Evolutionary conservation across 1,140 invertebrate species (phyloP).

Genomic region (Sipha flava): DNA sequence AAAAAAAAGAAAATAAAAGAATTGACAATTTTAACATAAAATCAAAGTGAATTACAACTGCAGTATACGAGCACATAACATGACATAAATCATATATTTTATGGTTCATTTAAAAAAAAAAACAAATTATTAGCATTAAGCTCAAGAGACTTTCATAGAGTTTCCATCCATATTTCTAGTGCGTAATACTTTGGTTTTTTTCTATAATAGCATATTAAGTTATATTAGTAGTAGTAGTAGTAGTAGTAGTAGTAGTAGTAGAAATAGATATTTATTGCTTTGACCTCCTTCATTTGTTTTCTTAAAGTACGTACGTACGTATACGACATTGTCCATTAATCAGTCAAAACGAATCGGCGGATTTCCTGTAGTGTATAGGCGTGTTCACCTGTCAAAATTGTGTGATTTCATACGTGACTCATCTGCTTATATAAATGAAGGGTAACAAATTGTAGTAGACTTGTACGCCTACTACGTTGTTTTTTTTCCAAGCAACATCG

Average conservation of each 20-base stretch:
- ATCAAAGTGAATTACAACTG: background rate
- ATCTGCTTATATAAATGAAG: background rate
- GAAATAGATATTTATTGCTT: constrained; percentile 22
- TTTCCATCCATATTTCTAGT: background rate
- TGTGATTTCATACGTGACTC: constrained; percentile 19
- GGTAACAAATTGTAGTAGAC: background rate
- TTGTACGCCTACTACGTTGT: too few relatives aligned
- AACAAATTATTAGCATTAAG: background rate
- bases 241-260: background rate
- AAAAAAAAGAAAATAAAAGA: background rate
- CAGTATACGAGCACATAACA: background rate
- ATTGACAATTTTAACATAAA: constrained; percentile 1
- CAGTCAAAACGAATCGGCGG: constrained; percentile 14
- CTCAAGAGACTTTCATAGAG: background rate
- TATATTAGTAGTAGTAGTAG: too few relatives aligned
- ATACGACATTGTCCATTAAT: constrained; percentile 10
- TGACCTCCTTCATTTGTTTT: constrained; percentile 25
- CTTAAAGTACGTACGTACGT: background rate
- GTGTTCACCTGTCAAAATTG: constrained; percentile 18
- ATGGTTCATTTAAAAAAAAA: background rate
- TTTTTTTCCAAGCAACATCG: too few relatives aligned
- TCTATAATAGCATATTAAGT: background rate
- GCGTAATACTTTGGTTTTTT: background rate
- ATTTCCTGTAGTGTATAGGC: constrained; percentile 20
- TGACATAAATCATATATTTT: background rate